phyloP scores from a whole-genome alignment of 2,113 vertebrate genomes.

The Serilophus lunatus region DNA sequence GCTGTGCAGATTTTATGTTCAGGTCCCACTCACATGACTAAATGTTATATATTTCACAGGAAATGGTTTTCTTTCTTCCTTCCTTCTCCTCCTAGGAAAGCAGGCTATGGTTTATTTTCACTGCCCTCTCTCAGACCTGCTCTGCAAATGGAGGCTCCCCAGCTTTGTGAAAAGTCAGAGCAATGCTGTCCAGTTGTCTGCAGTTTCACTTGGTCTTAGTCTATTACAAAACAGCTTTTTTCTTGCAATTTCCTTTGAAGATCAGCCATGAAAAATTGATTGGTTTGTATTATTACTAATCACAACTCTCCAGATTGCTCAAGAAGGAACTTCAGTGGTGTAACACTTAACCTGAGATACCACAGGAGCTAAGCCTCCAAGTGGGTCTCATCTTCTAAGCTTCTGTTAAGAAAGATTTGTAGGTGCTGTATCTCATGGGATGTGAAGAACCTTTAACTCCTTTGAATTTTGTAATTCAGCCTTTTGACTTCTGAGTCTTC shows the following conservation, averaged over 20 bases:
- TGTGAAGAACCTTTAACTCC: not conserved
- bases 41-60: not conserved
- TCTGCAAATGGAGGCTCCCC: not conserved
- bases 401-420: not conserved
- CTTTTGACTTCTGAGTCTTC: not conserved
- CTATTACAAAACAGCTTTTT: not conserved
- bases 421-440: not conserved
- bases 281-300: conserved; percentile 16
- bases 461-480: not conserved
- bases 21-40: not conserved
- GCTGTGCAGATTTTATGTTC: not conserved
- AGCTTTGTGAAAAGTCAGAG: not conserved
- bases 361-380: not conserved
- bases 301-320: not conserved
- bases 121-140: not conserved
- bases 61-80: not conserved
- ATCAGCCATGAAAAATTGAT: conserved; percentile 3
- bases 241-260: conserved; percentile 23
- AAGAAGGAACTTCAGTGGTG: not conserved
- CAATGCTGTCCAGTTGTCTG: not conserved
- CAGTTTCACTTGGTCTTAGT: not conserved
- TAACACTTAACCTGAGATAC: not conserved
- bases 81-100: not conserved
- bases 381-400: not conserved
- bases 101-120: not conserved